A percentile compares a stretch with the other conserved stretches of the same genome.
Conservation (phyloP, 2,797 vertebrate genomes). For the Karalla daura region DNA sequence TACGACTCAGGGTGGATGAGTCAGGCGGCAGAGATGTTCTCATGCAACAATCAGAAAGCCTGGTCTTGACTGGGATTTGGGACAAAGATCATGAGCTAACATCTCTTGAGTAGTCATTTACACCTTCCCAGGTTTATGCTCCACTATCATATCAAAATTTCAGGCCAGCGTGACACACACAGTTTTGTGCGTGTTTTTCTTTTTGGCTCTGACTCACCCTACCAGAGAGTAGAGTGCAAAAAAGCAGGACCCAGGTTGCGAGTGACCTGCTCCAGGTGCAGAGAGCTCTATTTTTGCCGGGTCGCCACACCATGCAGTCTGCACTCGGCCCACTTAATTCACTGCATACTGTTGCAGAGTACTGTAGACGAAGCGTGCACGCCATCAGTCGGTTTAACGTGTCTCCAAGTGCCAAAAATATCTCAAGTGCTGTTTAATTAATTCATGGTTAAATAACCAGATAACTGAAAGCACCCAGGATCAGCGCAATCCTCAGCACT, state of each 20-base stretch:
- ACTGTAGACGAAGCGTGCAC: not conserved
- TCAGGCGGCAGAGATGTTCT: not conserved
- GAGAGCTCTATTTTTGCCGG: not conserved
- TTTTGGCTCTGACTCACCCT: too few relatives aligned
- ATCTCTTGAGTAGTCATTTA: too few relatives aligned
- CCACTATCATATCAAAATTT: too few relatives aligned
- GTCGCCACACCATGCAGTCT: not conserved
- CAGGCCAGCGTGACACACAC: too few relatives aligned
- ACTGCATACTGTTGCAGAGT: not conserved
- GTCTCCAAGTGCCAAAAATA: not conserved
- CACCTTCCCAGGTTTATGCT: too few relatives aligned
- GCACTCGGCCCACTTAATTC: not conserved
- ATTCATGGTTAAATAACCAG: conserved; percentile 12
- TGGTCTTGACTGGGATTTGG: too few relatives aligned
- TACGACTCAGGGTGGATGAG: not conserved
- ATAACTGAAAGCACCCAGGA: not conserved
- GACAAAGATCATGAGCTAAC: too few relatives aligned
- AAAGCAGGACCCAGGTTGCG: not conserved
- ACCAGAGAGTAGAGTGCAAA: not conserved
- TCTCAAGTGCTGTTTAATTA: not conserved
- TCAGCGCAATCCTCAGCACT: not conserved
- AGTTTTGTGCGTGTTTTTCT: too few relatives aligned
- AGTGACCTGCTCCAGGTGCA: not conserved
- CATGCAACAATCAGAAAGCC: not conserved
- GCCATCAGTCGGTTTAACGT: not conserved